These are phyloP conservation scores for Ferdinandea cuprea DNA, from an alignment of 2,888 invertebrate genomes.

Conservation along the genomic window DNA sequence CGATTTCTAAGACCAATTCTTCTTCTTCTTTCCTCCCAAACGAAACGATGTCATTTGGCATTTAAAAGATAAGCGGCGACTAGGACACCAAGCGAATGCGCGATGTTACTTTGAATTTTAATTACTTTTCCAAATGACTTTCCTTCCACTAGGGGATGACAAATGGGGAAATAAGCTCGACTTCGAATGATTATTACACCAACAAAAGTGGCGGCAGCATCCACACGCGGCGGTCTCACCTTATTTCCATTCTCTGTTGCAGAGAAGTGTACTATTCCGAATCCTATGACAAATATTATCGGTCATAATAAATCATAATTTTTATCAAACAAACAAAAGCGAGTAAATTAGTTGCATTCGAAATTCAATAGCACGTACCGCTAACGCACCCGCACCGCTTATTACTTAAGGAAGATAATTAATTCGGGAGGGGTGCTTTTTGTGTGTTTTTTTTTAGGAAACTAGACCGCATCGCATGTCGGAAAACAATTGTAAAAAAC, in stretches of 20 bases:
- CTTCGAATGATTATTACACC: constrained; percentile 19
- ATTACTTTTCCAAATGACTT: constrained; percentile 46
- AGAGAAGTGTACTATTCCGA: neutral
- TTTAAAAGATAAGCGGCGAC: constrained; percentile 40
- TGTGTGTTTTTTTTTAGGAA: constrained; percentile 13
- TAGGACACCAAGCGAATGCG: constrained; percentile 13
- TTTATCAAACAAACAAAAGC: neutral
- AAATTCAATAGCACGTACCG: neutral
- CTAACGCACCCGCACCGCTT: neutral
- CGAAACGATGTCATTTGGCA: constrained; percentile 45
- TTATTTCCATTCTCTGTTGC: neutral
- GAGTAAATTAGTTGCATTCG: neutral
- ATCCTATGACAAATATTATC: neutral
- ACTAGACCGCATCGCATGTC: constrained; percentile 3
- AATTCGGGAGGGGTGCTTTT: constrained; percentile 2
- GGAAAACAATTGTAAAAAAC: constrained; percentile 23
- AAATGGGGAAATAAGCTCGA: constrained; percentile 35
- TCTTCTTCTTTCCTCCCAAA: constrained; percentile 6
- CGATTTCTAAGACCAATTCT: constrained; percentile 23
- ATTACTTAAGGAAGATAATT: neutral
- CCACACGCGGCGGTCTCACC: constrained; percentile 10
- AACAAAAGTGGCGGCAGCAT: no score
- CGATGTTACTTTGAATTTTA: constrained; percentile 48
- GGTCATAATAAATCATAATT: neutral
- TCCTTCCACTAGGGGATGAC: constrained; percentile 14